Base-by-base conservation (phyloP, 2,113 vertebrate genomes). In the Columbina picui region DNA sequence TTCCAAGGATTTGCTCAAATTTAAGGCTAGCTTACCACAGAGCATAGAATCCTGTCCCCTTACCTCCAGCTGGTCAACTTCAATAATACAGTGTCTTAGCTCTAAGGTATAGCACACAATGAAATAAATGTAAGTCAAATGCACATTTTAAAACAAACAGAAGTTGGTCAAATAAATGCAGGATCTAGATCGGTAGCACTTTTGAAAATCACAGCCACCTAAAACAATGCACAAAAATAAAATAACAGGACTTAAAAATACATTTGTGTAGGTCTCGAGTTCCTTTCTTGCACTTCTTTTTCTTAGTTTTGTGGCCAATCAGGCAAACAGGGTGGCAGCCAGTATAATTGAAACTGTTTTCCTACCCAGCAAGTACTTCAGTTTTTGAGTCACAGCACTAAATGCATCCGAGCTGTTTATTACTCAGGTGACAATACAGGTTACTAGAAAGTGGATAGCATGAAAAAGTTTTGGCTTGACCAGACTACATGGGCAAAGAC, bases 1-100 rank as follows among this genome's bases (percentile, higher is more conserved):
- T 89, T 81, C 64, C 73, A 89, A 63, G 77, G 76, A 89, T 94
- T 89, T 90, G 29, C 52, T 89, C 47, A 81, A 86, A 90, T 84
- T 53, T 92, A 90, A 90, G 93, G 60, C 64, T 73, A 94, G 71
- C 19, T 95, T 83, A 91, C 26, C 45, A 74, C 14, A 80, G 38
- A 85, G 61, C 12, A 30, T 43, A 77, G 65, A 84, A 71, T 84
- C 65, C 87, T 32, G 25, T 89, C 65, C 65, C 45, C 39, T 89
- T 94, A 49, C 69, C 30, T 82, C 61, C 84, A 68, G 56, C 43
- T 78, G 65, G 57, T 78, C 69, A 88, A n/a, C 34, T 78, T 91
- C 60, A 89, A 84, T 87, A 84, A 93, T 74, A 81, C 10, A 52
- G 12, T 32, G 25, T 45, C 69, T 57, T 68, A 91, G 65, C 81